Base-by-base conservation (phyloP, 2,888 invertebrate genomes). In the Xylota sylvarum region DNA sequence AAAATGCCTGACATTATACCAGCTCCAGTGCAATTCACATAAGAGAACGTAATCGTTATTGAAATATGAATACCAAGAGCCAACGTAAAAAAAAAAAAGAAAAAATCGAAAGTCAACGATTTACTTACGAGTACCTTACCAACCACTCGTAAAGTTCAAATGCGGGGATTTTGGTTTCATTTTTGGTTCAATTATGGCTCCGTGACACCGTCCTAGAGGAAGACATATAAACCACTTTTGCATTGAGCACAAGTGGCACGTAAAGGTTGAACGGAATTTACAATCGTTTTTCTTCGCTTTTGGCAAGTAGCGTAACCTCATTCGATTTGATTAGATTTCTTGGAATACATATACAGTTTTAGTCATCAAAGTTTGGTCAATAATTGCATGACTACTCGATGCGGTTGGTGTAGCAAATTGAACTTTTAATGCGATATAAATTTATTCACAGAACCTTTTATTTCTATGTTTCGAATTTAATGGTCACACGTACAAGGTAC, bases 11-110 rank as follows among this genome's bases (percentile, higher is more conserved):
- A 43, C 43, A 43, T n/a, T 43, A 43, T 14, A 43, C 43, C 43
- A 50, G 9, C 58, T 50, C 30, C 40, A 30, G 48, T 17, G 23
- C 67, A 50, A 37, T 72, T 35, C 58, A 52, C n/a, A 17, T 32
- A 65, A 52, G 50, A 60, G 23, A 62, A 62, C 52, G 52, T 69
- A 62, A 70, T 70, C 69, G 60, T 70, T 50, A 23, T 55, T 60
- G 60, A 62, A 78, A 78, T 78, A 69, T 69, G 69, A 78, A 78
- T 60, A 77, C 65, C 64, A 65, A 65, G 56, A 32, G 27, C 27
- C 52, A 32, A 43, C 30, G 0, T 17, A 27, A 1, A 7, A 32
- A 58, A 58, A n/a, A n/a, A n/a, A n/a, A n/a, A n/a, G n/a, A n/a
- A 14, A 58, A 67, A 76, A 77, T 58, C 58, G 67, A 77, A 77